phyloP scores from a whole-genome alignment of 2,888 invertebrate genomes.

The Argyresthia goedartella region DNA sequence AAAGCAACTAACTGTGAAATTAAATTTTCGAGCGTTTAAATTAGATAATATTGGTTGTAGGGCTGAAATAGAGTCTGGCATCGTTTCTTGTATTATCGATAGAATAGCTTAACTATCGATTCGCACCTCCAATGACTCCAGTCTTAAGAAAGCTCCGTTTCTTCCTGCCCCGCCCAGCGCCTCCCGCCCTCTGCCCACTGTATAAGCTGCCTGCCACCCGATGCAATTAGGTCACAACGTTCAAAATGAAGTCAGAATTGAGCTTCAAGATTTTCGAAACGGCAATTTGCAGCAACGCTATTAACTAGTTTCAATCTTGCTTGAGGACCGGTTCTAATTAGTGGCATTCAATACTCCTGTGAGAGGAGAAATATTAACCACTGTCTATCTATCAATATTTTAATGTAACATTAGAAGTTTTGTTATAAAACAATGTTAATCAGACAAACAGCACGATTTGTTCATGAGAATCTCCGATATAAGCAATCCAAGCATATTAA shows the following conservation, averaged over 20 bases:
- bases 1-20: too few species aligned
- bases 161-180: neutral
- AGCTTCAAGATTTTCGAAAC: neutral
- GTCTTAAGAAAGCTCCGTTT: neutral
- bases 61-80: neutral
- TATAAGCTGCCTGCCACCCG: neutral
- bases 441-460: too few species aligned
- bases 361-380: neutral
- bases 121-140: neutral
- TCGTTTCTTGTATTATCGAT: neutral
- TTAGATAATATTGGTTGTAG: neutral
- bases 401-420: too few species aligned
- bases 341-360: neutral
- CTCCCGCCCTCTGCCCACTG: neutral
- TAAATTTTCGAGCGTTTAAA: too few species aligned
- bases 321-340: neutral
- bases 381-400: neutral
- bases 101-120: neutral
- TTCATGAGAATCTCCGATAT: too few species aligned
- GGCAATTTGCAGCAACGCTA: neutral
- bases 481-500: too few species aligned
- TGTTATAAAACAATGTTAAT: too few species aligned
- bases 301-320: neutral
- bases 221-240: neutral
- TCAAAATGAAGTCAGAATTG: neutral